Evolutionary conservation across 2,888 invertebrate species (phyloP).

Genomic region (Nebria brevicollis): DNA sequence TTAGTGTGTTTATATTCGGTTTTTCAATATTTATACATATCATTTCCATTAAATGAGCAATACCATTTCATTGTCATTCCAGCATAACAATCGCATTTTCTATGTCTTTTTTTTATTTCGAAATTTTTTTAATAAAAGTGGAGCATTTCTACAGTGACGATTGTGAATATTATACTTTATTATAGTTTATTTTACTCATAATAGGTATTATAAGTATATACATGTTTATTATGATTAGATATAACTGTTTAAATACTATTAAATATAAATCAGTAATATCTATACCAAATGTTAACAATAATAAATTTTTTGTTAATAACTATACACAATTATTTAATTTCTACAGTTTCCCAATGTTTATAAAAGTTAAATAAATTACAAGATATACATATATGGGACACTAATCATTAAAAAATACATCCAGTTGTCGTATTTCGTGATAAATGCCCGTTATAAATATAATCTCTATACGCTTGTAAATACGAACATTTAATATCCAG

Average conservation of each 20-base stretch:
- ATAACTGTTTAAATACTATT: slow-evolving; percentile 47
- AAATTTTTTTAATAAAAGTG: slow-evolving; percentile 35
- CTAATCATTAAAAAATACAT: no score
- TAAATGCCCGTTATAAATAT: no score
- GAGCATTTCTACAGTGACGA: slow-evolving; percentile 56
- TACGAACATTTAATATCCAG: no score
- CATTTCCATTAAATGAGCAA: slow-evolving; percentile 42
- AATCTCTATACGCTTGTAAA: no score
- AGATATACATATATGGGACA: no score
- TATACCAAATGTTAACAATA: slow-evolving; percentile 59
- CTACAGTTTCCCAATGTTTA: not conserved
- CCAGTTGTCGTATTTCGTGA: no score
- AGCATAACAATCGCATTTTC: slow-evolving; percentile 30
- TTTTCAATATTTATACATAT: slow-evolving; percentile 41
- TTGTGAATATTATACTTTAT: slow-evolving; percentile 51
- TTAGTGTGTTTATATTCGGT: slow-evolving; percentile 18
- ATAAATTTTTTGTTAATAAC: slow-evolving; percentile 54
- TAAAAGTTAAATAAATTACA: not conserved
- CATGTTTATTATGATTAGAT: slow-evolving; percentile 53
- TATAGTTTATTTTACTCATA: slow-evolving; percentile 50
- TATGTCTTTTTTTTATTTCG: slow-evolving; percentile 10
- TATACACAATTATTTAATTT: slow-evolving; percentile 10
- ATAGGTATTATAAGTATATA: slow-evolving; percentile 55
- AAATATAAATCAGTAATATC: slow-evolving; percentile 56
- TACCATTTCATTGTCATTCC: slow-evolving; percentile 42